These are phyloP conservation scores for Caradrina kadenii DNA, from an alignment of 2,888 invertebrate genomes.

Conservation along the genomic window DNA sequence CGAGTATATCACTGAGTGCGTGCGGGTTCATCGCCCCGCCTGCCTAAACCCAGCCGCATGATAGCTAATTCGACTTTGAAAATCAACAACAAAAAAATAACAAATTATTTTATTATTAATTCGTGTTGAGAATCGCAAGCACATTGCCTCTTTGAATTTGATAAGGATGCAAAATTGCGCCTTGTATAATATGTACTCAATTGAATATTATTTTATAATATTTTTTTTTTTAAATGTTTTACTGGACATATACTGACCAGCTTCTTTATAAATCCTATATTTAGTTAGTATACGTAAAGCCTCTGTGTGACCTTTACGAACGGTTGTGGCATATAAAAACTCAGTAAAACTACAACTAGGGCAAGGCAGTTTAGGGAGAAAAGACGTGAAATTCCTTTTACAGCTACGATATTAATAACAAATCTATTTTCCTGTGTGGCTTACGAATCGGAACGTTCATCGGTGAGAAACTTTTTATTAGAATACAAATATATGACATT, in stretches of 20 bases:
- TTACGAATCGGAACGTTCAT: slow-evolving; percentile 20
- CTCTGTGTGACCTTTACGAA: slow-evolving; percentile 14
- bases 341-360: slow-evolving; percentile 22
- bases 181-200: too few species aligned
- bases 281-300: background rate
- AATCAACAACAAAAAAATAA: too few species aligned
- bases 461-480: slow-evolving; percentile 1
- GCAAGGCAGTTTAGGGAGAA: slow-evolving; percentile 38
- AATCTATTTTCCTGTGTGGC: slow-evolving; percentile 47
- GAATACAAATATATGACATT: background rate
- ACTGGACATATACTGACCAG: background rate
- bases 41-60: too few species aligned
- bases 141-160: too few species aligned
- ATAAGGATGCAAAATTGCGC: too few species aligned
- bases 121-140: too few species aligned
- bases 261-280: background rate
- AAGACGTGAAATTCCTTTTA: slow-evolving; percentile 30
- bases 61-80: too few species aligned
- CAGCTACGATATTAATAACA: slow-evolving; percentile 32
- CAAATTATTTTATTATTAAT: too few species aligned
- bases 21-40: too few species aligned
- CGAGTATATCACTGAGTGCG: too few species aligned
- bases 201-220: background rate
- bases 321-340: slow-evolving; percentile 13
- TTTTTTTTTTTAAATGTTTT: background rate